Evolutionary conservation across 1,140 invertebrate species (phyloP), one percentile per base, ranked within the genome.

Genomic region (Zaprionus vittiger): DNA sequence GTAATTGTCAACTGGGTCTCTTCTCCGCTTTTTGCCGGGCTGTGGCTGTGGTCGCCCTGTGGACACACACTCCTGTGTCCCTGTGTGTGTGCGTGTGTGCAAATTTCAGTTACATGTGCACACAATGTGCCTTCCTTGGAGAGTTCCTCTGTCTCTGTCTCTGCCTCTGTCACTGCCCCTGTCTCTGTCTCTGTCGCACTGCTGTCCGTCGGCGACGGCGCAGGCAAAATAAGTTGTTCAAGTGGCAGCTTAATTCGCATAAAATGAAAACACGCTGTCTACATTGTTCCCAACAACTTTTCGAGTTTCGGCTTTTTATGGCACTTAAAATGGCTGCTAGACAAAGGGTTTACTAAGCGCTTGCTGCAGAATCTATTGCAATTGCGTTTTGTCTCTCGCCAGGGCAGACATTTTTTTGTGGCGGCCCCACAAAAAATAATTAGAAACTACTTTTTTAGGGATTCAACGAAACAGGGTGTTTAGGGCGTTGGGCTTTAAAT

Each of bases 261-360:
- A 91, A 91, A 91, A 91, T 91, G 90, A 91, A 91, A 91, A 91
- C 90, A 91, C 90, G 90, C 84, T 91, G 90, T 91, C 90, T 91
- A 91, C 90, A 91, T 91, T 90, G 90, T 91, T 91, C 85, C 85
- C 84, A 90, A 91, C 90, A 91, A 91, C 91, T 91, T 91, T 91
- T 84, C 77, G 89, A 87, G 77, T 91, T 85, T 84, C 77, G 89
- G 84, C 74, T 91, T 85, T 91, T 91, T 91, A 91, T 90, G 74
- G 83, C 83, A 84, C 85, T 89, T 86, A 87, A 90, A 90, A 90
- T 90, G 83, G 83, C 87, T 82, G 86, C 79, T 91, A 91, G 86
- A 90, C 86, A 90, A 91, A 91, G 77, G 83, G 77, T 86, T 47
- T 86, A 80, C 74, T 68, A 75, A 85, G 84, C 83, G 76, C 57